Base-by-base conservation (phyloP, 2,888 invertebrate genomes). In the Stramonita haemastoma region DNA sequence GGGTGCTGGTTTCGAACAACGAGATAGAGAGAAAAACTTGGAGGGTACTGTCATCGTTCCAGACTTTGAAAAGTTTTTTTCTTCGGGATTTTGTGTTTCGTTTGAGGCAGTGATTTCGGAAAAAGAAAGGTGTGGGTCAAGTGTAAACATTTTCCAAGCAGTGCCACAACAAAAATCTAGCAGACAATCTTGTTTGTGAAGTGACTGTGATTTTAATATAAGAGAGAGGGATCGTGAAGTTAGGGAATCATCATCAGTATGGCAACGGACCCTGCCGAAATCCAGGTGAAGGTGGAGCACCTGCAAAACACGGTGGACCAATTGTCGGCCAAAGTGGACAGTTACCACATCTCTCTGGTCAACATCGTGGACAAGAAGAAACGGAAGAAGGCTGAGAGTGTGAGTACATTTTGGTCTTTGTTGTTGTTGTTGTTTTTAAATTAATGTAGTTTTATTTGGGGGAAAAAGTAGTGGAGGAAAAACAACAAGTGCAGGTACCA, bases 271-370 rank as follows among this genome's bases (percentile, higher is more conserved):
- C 86, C 60, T 0, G 46, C 57, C 0, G 86, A 86, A 4, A 4
- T 89, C 5, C 34, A 77, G 70, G 26, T 86, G 32, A 86, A 86
- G 60, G 86, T 89, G 86, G 73, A 77, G 0, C 89, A 89, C 36
- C 79, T 89, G 36, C 89, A 89, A 22, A 26, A 86, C 86, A 56
- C 89, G 13, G 89, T 89, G 77, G 89, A 89, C n/a, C 86, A 86
- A 60, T 29, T 89, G 29, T 85, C 85, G 19, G 46, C 85, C 86
- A 89, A 89, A 57, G 77, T 89, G 86, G 89, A 89, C 89, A 86
- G 77, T 32, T 77, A 89, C 34, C 70, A 86, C 86, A 86, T 86
- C 86, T 77, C 86, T 19, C 86, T 89, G 32, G 73, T 73, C 73
- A 86, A 87, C 22, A 83, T 83, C 46, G 85, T 87, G 46, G 57